These are phyloP conservation scores for Lithophane semibrunnea DNA, from an alignment of 2,888 invertebrate species.

Conservation along the genomic window DNA sequence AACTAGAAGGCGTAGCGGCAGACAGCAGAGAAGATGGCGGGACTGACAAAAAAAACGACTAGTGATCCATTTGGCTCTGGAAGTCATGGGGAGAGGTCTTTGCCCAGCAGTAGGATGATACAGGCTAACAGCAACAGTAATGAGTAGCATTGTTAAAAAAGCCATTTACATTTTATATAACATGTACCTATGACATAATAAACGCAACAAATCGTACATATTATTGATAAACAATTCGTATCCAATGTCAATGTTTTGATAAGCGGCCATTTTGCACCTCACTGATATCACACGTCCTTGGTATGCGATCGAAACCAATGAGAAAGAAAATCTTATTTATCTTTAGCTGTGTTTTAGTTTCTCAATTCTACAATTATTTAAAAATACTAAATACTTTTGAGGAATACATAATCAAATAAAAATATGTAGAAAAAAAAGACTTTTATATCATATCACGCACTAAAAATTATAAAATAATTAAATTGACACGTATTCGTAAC, in stretches of 20 bases:
- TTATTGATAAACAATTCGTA: conserved; percentile 56
- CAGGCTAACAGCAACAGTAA: background rate
- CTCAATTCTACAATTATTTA: background rate
- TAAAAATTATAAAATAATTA: no score
- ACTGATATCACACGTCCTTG: conserved; percentile 42
- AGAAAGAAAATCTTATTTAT: background rate
- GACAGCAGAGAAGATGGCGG: background rate
- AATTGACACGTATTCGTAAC: no score
- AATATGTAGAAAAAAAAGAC: no score
- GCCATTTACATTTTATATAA: conserved; percentile 22
- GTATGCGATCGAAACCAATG: background rate
- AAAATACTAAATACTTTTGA: background rate
- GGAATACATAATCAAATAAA: background rate
- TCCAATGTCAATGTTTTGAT: conserved; percentile 62
- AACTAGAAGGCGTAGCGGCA: background rate
- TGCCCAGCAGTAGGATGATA: background rate
- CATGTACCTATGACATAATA: conserved; percentile 59
- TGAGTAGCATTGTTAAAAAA: background rate
- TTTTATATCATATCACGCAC: no score
- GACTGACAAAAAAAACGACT: background rate
- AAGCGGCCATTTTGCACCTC: conserved; percentile 60
- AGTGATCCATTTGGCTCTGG: background rate
- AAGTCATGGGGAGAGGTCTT: background rate
- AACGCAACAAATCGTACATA: conserved; percentile 45
- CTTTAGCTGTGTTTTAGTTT: background rate